Base-by-base conservation (phyloP, 1,140 invertebrate genomes). In the Tetraneura akinire region DNA sequence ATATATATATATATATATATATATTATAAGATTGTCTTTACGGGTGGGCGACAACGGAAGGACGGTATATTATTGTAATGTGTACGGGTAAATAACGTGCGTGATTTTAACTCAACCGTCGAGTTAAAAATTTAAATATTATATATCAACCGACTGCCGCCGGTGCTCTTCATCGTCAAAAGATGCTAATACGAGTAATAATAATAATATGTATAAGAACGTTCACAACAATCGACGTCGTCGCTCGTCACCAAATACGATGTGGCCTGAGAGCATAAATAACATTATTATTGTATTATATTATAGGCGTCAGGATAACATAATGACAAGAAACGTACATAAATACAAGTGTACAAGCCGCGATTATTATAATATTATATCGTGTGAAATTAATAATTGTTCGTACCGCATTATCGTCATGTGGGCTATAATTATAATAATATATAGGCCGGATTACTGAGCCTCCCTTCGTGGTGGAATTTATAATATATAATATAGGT, bases 21-120 rank as follows among this genome's bases (percentile, higher is more conserved):
- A 55, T n/a, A 53, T 45, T 68, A 68, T 71, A 26, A 64, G 42
- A 76, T 76, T 76, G 73, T 76, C 53, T 76, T 76, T 76, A 42
- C 21, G 32, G n/a, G 73, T 76, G 53, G 73, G 73, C 73, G 71
- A 57, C 32, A 29, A 16, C n/a, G 32, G 53, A 76, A 76, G 73
- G 53, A 76, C 73, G 42, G 32, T 42, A 37, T 37, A 37, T 37
- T 37, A 37, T 37, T 37, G 3, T 37, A 37, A 53, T 32, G 18
- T 26, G 26, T 18, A 70, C 18, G 10, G 2, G n/a, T 37, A 42
- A 0, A n/a, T n/a, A n/a, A 64, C 62, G n/a, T 37, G 32, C n/a
- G 18, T 42, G n/a, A 14, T 10, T 6, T 1, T 47, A 8, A 37
- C 8, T 8, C 32, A 37, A 18, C 29, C 14, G 60, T 8, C 29